Evolutionary conservation across 2,888 invertebrate species (phyloP).

Genomic region (Drosophila melanosoma): DNA sequence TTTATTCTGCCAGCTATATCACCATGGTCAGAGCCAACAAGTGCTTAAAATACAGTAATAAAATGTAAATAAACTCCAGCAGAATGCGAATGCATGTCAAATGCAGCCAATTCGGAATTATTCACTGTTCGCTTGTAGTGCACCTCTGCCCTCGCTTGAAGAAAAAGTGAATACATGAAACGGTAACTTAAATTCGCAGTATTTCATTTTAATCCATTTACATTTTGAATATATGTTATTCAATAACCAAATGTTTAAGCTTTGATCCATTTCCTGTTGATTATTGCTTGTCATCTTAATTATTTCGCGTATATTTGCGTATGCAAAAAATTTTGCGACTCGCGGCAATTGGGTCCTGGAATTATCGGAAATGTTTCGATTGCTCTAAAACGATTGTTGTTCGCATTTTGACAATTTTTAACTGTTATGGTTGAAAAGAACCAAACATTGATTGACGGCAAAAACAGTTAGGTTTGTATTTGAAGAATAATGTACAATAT

Average conservation of each 20-base stretch:
- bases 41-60: neutral
- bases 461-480: neutral
- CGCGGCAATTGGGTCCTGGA: neutral
- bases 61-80: neutral
- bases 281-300: neutral
- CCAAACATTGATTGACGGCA: neutral
- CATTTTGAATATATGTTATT: neutral
- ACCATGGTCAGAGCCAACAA: neutral
- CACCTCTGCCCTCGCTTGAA: neutral
- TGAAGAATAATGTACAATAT: too few relatives aligned
- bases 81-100: neutral
- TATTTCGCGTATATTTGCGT: neutral
- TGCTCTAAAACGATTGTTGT: conserved; percentile 9
- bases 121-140: neutral
- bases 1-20: neutral
- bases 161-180: neutral
- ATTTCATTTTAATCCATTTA: neutral
- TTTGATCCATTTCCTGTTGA: neutral
- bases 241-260: neutral
- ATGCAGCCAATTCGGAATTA: neutral
- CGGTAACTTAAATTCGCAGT: neutral
- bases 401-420: conserved; percentile 2
- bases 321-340: neutral
- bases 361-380: conserved; percentile 13
- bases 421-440: neutral